Conservation (phyloP, 2,888 invertebrate genomes). For the Meiosimyza decipiens region DNA sequence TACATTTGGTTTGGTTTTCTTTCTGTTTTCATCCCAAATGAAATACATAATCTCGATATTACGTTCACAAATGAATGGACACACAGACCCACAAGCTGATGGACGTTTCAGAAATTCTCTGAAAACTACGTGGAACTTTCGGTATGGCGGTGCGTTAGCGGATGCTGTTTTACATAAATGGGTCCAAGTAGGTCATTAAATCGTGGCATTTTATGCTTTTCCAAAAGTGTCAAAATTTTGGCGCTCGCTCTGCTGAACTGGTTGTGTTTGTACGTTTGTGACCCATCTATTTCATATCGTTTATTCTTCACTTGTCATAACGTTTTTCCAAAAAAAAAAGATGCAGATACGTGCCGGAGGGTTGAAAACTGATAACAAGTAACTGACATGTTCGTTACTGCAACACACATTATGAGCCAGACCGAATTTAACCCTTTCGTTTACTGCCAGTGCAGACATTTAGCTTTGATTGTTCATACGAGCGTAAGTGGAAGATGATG, state of each 20-base stretch:
- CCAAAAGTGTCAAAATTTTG: constrained; percentile 16
- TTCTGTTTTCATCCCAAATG: constrained; percentile 5
- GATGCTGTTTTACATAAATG: neutral
- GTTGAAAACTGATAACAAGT: constrained; percentile 16
- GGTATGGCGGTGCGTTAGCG: neutral
- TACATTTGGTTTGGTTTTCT: neutral
- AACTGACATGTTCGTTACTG: constrained; percentile 17
- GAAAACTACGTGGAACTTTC: neutral
- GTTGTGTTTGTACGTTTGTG: neutral
- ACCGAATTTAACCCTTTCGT: constrained; percentile 16
- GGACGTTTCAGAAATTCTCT: neutral
- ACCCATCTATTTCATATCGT: too few species aligned
- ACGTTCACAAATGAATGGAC: constrained; percentile 6
- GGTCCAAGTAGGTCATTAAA: neutral
- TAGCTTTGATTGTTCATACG: neutral
- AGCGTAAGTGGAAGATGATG: constrained; percentile 10
- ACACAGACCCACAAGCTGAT: neutral
- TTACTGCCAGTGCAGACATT: neutral
- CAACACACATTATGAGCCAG: neutral
- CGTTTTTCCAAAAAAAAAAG: neutral
- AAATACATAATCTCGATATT: constrained; percentile 15
- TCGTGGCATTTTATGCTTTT: constrained; percentile 2
- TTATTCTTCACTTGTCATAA: neutral
- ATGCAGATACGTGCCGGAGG: constrained; percentile 21
- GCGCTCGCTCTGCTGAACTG: constrained; percentile 18